Base-by-base conservation (phyloP, 1,140 invertebrate genomes). In the Caenorhabditis brenneri region DNA sequence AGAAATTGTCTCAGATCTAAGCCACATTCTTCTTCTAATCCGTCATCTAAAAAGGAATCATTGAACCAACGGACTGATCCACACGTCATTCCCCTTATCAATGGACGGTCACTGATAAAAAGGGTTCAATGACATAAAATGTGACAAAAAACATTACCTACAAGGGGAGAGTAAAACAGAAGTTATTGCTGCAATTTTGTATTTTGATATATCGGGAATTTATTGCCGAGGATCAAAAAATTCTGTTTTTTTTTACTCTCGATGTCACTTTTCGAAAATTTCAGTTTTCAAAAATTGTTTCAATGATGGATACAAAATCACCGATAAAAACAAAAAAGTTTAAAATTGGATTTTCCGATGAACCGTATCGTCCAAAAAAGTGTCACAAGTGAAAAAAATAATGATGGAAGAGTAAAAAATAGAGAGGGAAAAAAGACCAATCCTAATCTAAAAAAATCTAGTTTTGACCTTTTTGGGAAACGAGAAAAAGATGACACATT, bases 371-470 rank as follows among this genome's bases (percentile, higher is more conserved):
- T 42, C 5, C n/a, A 27, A 55, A 55, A 55, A 55, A 29, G 53
- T 55, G 53, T 27, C 53, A 55, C 53, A 55, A 27, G 53, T 55
- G 19, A 15, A 51, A 19, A 16, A 19, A 27, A 2, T 22, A 27
- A 55, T 55, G n/a, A n/a, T n/a, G n/a, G n/a, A n/a, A n/a, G n/a
- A 27, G 53, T 10, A 22, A 10, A 55, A 1, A n/a, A 12, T 24
- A 15, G 9, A 15, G 10, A n/a, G 7, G 31, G 24, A 27, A 27
- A 27, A 55, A 19, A 65, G 58, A 65, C 31, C 58, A 33, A 65
- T 65, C 19, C 16, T 19, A 33, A 65, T 65, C 58, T 15, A 36
- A 65, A 58, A n/a, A 55, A 65, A 65, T 65, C 58, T 65, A 65
- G 58, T 51, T 65, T 65, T 65, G 58, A 65, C 58, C 31, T 65